phyloP scores from a whole-genome alignment of 2,113 vertebrate species.

The Rhea americana region DNA sequence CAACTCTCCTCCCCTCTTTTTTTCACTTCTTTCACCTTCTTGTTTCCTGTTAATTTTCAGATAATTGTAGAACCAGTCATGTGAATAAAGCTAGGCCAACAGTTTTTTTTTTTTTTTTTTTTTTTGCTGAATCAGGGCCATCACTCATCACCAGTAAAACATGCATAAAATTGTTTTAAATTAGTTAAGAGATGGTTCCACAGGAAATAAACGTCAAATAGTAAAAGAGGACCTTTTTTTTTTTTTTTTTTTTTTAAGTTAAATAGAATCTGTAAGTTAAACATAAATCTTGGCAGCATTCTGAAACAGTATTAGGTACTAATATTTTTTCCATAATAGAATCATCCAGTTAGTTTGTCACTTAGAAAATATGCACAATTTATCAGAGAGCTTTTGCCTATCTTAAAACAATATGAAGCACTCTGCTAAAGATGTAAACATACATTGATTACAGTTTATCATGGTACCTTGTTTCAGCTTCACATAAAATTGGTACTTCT shows the following conservation, averaged over 20 bases:
- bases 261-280: background rate
- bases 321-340: background rate
- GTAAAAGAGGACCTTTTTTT: background rate
- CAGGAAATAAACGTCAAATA: background rate
- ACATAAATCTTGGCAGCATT: background rate
- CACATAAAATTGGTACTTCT: conserved; percentile 52
- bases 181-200: background rate
- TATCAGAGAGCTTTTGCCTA: background rate
- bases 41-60: background rate
- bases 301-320: background rate
- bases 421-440: background rate
- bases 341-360: background rate
- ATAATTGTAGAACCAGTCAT: background rate
- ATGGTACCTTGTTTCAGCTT: conserved; percentile 83
- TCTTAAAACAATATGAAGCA: conserved; percentile 15
- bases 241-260: background rate
- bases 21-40: background rate
- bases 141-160: background rate
- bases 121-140: background rate
- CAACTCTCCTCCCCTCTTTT: background rate
- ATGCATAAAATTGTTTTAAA: background rate
- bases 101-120: background rate
- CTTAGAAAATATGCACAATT: background rate
- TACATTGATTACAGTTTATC: background rate
- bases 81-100: background rate